Conservation (phyloP, 2,113 vertebrate genomes). For the Brienomyrus brachyistius region DNA sequence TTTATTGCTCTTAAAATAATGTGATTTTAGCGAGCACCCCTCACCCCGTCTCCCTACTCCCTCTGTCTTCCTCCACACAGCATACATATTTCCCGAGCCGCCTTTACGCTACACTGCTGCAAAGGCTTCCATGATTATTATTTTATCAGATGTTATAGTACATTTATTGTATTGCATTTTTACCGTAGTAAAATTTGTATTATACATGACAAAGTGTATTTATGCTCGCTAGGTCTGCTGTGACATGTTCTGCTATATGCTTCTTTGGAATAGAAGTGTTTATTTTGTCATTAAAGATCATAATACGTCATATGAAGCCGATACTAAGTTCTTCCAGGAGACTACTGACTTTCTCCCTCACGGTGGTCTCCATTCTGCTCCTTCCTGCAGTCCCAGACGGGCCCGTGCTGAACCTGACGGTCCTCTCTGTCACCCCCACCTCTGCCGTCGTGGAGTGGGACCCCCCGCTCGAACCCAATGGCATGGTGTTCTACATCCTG, state of each 20-base stretch:
- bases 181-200: neutral
- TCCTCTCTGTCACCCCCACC: slow-evolving; percentile 73
- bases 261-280: neutral
- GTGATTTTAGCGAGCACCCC: neutral
- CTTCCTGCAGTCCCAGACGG: slow-evolving; percentile 75
- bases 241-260: neutral
- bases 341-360: neutral
- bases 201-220: neutral
- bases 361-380: neutral
- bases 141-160: neutral
- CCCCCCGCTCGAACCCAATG: slow-evolving; percentile 78
- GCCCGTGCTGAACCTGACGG: slow-evolving; percentile 75
- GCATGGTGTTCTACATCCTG: slow-evolving; percentile 76
- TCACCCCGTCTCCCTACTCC: neutral
- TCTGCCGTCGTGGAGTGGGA: slow-evolving; percentile 81
- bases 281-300: neutral
- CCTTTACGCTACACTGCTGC: neutral
- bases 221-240: neutral
- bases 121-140: neutral
- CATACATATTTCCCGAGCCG: neutral
- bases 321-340: neutral
- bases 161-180: neutral
- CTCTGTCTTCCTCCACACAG: neutral
- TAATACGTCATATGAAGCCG: neutral
- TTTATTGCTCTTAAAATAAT: neutral